Percentiles rank a stretch among this genome's conserved stretches.
Evolutionary conservation across 1,140 invertebrate species (phyloP).

Genomic region (Notospermus geniculatus): DNA sequence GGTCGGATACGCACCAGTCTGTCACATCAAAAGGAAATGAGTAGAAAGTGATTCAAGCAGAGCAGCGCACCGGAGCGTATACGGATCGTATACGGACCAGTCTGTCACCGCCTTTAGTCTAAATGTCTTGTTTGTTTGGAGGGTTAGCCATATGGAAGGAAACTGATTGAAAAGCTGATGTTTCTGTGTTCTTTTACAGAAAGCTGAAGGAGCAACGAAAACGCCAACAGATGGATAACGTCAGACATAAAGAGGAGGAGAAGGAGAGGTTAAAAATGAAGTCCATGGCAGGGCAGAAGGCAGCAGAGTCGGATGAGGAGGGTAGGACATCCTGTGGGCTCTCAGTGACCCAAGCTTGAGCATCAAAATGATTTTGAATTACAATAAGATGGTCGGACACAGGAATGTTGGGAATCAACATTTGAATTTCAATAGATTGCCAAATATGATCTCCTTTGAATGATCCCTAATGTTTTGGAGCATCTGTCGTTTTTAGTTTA

Average conservation of each 20-base stretch:
- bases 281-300: conserved; percentile 68
- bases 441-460: no score
- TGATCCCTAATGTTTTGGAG: background rate
- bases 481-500: background rate
- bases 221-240: conserved; percentile 73
- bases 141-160: background rate
- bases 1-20: no score
- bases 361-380: no score
- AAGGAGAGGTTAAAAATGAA: conserved; percentile 70
- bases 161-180: background rate
- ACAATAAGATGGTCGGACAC: no score
- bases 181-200: conserved; percentile 30
- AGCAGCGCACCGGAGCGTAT: no score
- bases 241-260: conserved; percentile 66
- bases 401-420: no score
- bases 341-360: background rate
- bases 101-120: no score
- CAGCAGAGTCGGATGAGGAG: conserved; percentile 34
- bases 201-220: conserved; percentile 72
- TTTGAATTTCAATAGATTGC: no score
- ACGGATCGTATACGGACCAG: no score
- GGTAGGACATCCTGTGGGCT: conserved; percentile 54
- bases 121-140: background rate
- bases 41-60: no score
- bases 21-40: no score